These are phyloP conservation scores for Otocyon megalotis DNA, from an alignment of 2,113 vertebrate genomes.

Conservation along the genomic window DNA sequence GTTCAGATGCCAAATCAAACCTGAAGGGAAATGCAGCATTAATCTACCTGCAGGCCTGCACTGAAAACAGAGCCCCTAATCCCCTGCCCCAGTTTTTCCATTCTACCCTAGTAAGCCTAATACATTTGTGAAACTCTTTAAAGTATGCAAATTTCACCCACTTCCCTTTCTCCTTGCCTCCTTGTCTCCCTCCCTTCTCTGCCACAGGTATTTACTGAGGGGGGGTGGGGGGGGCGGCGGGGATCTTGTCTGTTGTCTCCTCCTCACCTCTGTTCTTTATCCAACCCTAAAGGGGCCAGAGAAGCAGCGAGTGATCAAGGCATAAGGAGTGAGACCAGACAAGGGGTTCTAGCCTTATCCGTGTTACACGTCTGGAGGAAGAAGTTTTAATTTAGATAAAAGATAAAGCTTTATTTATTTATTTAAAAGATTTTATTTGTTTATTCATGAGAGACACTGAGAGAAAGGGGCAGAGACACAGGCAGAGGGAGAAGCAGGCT, in stretches of 20 bases:
- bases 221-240: not conserved
- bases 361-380: not conserved
- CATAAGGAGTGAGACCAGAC: not conserved
- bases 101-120: not conserved
- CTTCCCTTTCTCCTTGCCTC: not conserved
- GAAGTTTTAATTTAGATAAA: slow-evolving; percentile 1
- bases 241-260: not conserved
- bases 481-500: no score
- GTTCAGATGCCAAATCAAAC: slow-evolving; percentile 18
- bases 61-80: not conserved
- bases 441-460: no score
- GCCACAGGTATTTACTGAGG: not conserved
- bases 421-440: no score
- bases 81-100: not conserved
- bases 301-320: not conserved
- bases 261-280: not conserved
- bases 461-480: no score
- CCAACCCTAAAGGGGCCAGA: not conserved
- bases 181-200: no score
- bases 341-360: not conserved
- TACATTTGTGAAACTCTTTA: not conserved
- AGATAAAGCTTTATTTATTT: not conserved
- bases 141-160: not conserved
- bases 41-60: not conserved
- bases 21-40: not conserved